Evolutionary conservation across 2,888 invertebrate genomes (phyloP), one percentile per base, ranked within the genome.

Genomic region (Fissipunctia ypsillon): DNA sequence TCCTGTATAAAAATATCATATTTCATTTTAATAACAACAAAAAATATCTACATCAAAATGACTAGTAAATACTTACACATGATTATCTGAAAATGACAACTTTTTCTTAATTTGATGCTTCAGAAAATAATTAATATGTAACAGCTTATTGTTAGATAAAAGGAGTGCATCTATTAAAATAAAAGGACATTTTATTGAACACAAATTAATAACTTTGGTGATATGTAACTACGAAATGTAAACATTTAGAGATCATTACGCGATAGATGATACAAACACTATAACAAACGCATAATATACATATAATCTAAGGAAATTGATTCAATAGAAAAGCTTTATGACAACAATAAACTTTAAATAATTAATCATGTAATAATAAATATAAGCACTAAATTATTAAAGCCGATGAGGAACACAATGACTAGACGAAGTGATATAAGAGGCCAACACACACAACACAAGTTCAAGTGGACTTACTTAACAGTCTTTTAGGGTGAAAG

Each of bases 401-500:
- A 85, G 78, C 76, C 67, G 22, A 79, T 71, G 45, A 84, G 76
- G 80, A 86, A 82, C 76, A 81, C 73, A 79, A 83, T 63, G 56
- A 78, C 63, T 61, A 80, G 64, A 65, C 75, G 74, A 74, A 86
- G 76, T 81, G 78, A 83, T 79, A 73, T 83, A 78, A 87, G 80
- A 90, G 80, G 88, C 88, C 79, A 88, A 84, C 61, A 73, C 75
- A 87, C 91, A 91, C 91, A 92, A 94, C 91, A 81, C 89, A 92
- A 89, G 88, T 88, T 90, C 61, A 75, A 89, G 80, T 91, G 91
- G 92, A 93, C 94, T 91, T 93, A 94, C 86, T 88, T 92, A 92
- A 91, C 94, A 94, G 94, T 95, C 94, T 94, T 94, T 84, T 90
- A 91, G 90, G 91, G 90, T 91, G 85, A 91, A 91, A 88, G 76